A percentile compares a stretch with the other conserved stretches of the same genome.
Evolutionary conservation across 2,797 vertebrate genomes (phyloP).

Genomic region (Perodicticus potto): DNA sequence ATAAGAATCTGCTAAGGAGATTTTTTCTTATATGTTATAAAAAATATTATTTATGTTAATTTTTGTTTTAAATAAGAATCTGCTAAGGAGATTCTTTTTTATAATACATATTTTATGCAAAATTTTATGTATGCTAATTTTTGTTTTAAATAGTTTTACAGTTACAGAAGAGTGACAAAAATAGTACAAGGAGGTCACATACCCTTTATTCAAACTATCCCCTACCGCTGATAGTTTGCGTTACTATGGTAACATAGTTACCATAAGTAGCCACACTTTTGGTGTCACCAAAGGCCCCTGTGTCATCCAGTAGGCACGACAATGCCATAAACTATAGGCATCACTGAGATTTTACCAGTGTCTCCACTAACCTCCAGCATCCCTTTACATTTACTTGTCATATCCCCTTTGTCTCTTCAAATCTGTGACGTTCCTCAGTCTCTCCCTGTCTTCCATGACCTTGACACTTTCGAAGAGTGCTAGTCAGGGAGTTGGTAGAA

Average conservation of each 20-base stretch:
- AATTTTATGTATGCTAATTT: background rate
- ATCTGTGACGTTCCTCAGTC: background rate
- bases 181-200: background rate
- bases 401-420: background rate
- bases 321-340: background rate
- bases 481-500: background rate
- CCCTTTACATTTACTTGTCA: background rate
- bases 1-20: background rate
- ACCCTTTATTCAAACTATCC: background rate
- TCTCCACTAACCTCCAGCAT: background rate
- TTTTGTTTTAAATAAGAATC: background rate
- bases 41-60: background rate
- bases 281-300: no score
- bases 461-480: background rate
- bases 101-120: background rate
- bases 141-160: slow-evolving; percentile 52
- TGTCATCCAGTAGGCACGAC: no score
- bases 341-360: background rate
- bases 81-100: background rate
- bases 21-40: background rate
- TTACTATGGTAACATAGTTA: background rate
- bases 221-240: background rate
- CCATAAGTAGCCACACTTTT: background rate
- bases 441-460: background rate
- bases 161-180: background rate